Base-by-base conservation (phyloP, 2,113 vertebrate genomes). In the Petrocephalus zakoni region DNA sequence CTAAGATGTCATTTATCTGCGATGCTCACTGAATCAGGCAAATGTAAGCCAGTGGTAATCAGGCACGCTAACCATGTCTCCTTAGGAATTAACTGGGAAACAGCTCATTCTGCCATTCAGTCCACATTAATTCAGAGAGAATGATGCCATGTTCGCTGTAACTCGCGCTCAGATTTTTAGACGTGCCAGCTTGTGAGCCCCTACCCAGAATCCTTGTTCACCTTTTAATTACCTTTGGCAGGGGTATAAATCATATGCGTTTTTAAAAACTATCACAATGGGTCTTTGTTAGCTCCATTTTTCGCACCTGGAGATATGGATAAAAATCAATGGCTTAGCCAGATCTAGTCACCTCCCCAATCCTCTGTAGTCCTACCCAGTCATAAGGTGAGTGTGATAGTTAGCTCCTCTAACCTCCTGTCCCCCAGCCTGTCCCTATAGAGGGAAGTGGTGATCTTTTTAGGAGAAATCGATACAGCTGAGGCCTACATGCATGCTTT, bases 311-410 rank as follows among this genome's bases (percentile, higher is more conserved):
- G 72, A 34, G 13, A 75, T 37, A 42, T 37, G 72, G 29, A 88
- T 52, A 37, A 56, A 81, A 52, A 88, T 88, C 78, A 55, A 88
- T 88, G 87, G 25, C 13, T 55, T 51, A 51, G 68, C 15, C 68
- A 42, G 72, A 75, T 42, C 72, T 42, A 29, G 72, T 75, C 72
- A 37, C 72, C 5, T 7, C 72, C 15, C 72, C 34, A 29, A 4
- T 15, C 5, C 15, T 34, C 68, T 75, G 10, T 15, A 25, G 64
- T n/a, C 68, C 68, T 29, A 34, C 29, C 4, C 29, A 37, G 13
- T 17, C 15, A 42, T 42, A 75, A 42, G 72, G 72, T 15, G 68
- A 9, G 29, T 1, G 34, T 75, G 72, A 75, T 29, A 75, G 34
- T 42, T 11, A 75, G 17, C 15, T n/a, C n/a, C 61, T 10, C 61